phyloP scores from a whole-genome alignment of 2,113 vertebrate genomes.

The Eidolon helvum region DNA sequence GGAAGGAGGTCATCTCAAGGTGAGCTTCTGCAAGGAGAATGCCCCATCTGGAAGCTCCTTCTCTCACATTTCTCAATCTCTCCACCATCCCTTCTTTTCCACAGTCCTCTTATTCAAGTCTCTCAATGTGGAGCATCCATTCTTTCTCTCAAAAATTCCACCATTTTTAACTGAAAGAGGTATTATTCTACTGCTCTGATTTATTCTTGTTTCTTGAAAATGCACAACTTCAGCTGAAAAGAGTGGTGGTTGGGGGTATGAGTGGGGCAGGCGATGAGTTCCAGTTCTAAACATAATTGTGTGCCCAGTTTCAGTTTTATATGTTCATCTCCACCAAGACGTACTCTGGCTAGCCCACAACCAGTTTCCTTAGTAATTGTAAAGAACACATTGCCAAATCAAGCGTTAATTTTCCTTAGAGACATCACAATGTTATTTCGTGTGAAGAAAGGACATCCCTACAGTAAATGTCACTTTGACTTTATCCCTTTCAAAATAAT shows the following conservation, averaged over 20 bases:
- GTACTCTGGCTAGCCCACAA: background rate
- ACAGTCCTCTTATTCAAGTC: background rate
- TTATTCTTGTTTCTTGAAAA: background rate
- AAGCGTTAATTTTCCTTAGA: conserved; percentile 12
- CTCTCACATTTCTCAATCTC: background rate
- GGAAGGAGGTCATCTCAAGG: background rate
- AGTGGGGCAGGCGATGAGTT: background rate
- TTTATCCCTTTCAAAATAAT: background rate
- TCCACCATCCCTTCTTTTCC: background rate
- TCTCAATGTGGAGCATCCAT: background rate
- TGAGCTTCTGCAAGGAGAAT: background rate
- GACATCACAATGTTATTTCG: background rate
- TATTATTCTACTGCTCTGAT: background rate
- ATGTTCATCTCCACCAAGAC: background rate
- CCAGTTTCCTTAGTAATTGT: background rate
- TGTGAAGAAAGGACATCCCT: background rate
- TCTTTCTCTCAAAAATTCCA: background rate
- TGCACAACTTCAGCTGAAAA: background rate
- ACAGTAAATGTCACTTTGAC: background rate
- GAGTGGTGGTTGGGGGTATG: background rate
- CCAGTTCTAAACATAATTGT: background rate
- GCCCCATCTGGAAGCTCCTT: background rate
- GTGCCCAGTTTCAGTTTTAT: background rate
- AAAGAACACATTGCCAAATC: background rate
- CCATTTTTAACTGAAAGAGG: background rate